Base-by-base conservation (phyloP, 2,797 vertebrate genomes). In the Chloroceryle inda region DNA sequence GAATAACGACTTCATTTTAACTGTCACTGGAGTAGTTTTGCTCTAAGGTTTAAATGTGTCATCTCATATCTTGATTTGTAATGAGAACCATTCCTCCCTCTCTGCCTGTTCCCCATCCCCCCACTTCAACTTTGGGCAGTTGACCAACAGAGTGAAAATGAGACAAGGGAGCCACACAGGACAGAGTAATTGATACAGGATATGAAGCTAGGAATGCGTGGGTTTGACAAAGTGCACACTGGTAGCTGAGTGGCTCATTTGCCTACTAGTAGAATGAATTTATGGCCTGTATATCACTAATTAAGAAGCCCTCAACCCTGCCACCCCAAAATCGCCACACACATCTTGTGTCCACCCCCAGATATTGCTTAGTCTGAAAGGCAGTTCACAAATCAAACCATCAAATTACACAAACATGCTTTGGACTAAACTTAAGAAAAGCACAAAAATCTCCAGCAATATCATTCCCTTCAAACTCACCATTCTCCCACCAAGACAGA, bases 101-200 rank as follows among this genome's bases (percentile, higher is more conserved):
- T 59, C 79, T 72, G 79, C 22, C 53, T 42, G 37, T 40, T 80
- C 40, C 35, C 44, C 0, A 0, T 31, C 6, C 27, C 50, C 52
- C 11, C 23, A 12, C 56, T 64, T 27, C 18, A 74, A 62, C 91
- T 84, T 64, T 72, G 52, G 83, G 82, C 87, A 53, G 47, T 33
- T 44, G 44, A 92, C 85, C 92, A 79, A 2, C 24, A 62, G 78
- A 81, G 42, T 88, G 81, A 61, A 81, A 85, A 59, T 53, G 40
- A 93, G 81, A 72, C 31, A 38, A 35, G n/a, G 13, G 69, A 74
- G 50, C 23, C 52, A 89, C 67, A 86, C 24, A 86, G 56, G 56
- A 76, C 45, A 73, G 55, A 49, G 69, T 64, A 94, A 97, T 38
- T 89, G 86, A 96, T 92, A 92, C 61, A 93, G 79, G 90, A 92